Evolutionary conservation across 2,113 vertebrate species (phyloP).

Genomic region (Ictalurus punctatus): DNA sequence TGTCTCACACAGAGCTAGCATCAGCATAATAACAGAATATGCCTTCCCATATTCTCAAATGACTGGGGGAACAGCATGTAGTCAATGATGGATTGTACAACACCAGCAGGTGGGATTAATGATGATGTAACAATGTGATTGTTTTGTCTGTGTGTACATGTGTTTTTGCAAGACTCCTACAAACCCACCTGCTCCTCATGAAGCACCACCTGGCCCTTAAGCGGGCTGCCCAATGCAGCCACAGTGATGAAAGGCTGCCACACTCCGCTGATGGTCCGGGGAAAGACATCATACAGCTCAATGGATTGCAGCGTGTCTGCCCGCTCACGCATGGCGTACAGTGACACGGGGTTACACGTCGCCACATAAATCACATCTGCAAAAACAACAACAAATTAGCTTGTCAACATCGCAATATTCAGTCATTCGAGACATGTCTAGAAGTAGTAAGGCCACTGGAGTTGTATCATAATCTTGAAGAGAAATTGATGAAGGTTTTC

Average conservation of each 20-base stretch:
- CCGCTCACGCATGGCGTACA: conserved; percentile 81
- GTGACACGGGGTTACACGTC: conserved; percentile 87
- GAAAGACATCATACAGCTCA: conserved; percentile 90
- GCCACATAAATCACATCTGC: conserved; percentile 80
- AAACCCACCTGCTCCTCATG: conserved; percentile 90
- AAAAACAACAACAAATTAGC: conserved; percentile 19
- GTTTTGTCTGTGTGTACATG: not conserved
- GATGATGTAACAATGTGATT: no score
- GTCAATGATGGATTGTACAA: not conserved
- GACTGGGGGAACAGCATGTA: not conserved
- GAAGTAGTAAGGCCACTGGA: not conserved
- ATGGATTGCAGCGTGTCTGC: conserved; percentile 76
- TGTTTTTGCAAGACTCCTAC: not conserved
- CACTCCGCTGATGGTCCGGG: conserved; percentile 78
- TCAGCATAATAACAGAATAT: not conserved
- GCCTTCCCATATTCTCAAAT: not conserved
- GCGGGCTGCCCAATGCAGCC: conserved; percentile 83
- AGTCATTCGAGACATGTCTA: not conserved
- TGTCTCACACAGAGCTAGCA: not conserved
- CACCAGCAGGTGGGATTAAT: not conserved
- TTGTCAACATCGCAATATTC: not conserved
- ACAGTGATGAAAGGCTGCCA: conserved; percentile 91
- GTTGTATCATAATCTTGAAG: not conserved
- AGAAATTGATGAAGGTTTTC: not conserved
- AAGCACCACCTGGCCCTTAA: conserved; percentile 88